phyloP scores from a whole-genome alignment of 2,797 vertebrate species.

The Limnodromus scolopaceus region DNA sequence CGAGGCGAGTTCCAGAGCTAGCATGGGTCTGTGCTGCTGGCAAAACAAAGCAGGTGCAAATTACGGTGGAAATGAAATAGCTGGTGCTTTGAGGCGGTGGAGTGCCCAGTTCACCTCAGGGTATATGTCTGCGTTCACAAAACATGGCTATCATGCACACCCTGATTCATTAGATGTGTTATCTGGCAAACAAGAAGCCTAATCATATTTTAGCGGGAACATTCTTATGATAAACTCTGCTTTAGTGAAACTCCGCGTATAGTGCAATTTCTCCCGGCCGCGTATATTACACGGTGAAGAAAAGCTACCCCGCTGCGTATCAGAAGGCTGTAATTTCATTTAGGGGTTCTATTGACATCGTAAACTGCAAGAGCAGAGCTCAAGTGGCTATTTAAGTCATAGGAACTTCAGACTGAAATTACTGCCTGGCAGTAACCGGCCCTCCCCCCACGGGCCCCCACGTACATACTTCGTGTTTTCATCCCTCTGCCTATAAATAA shows the following conservation, averaged over 20 bases:
- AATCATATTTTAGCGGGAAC: conserved; percentile 81
- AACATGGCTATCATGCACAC: conserved; percentile 78
- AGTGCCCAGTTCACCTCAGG: conserved; percentile 83
- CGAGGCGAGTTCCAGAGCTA: conserved; percentile 70
- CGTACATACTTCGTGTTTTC: conserved; percentile 68
- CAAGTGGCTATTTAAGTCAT: conserved; percentile 84
- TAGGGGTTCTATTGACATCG: conserved; percentile 81
- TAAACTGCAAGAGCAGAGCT: conserved; percentile 82
- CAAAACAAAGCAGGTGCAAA: conserved; percentile 85
- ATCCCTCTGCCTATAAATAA: conserved; percentile 76
- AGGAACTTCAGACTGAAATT: conserved; percentile 82
- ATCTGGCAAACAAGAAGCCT: conserved; percentile 81
- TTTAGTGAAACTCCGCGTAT: conserved; percentile 77
- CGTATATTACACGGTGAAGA: conserved; percentile 80
- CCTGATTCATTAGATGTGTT: conserved; percentile 81
- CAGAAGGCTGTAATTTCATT: conserved; percentile 85
- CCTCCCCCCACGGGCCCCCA: conserved; percentile 69
- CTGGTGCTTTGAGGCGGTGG: conserved; percentile 74
- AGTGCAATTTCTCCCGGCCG: conserved; percentile 80
- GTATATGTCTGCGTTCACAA: conserved; percentile 76
- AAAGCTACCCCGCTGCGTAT: conserved; percentile 82
- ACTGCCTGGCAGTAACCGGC: conserved; percentile 77
- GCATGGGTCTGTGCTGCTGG: conserved; percentile 81
- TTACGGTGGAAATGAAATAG: conserved; percentile 79
- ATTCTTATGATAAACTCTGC: conserved; percentile 81